Percentiles rank a stretch among this genome's conserved stretches.
These are phyloP conservation scores for Falco cherrug DNA, from an alignment of 2,797 vertebrate genomes.

Conservation along the genomic window DNA sequence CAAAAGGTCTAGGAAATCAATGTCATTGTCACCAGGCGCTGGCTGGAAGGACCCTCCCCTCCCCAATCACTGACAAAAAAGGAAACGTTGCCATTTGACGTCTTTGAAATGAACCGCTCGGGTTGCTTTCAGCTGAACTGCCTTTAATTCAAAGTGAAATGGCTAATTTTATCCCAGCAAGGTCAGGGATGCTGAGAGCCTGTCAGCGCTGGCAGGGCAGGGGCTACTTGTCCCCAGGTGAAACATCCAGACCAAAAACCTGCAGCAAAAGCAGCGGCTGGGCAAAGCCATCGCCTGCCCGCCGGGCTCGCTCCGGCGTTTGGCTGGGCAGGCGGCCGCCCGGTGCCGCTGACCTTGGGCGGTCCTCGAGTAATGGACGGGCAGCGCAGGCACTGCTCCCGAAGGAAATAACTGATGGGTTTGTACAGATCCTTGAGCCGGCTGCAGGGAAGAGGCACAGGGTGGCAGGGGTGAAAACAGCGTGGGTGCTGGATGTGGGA, in stretches of 20 bases:
- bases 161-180: slow-evolving; percentile 45
- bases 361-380: fast-evolving
- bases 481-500: neutral
- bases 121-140: neutral
- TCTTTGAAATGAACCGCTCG: neutral
- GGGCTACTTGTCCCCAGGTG: neutral
- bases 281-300: neutral
- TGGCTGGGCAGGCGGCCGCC: fast-evolving
- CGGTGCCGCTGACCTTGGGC: neutral
- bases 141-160: neutral
- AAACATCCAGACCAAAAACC: neutral
- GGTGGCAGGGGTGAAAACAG: neutral
- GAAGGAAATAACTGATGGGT: fast-evolving
- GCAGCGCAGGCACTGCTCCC: neutral
- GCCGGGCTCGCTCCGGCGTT: fast-evolving
- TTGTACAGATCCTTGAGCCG: neutral
- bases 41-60: slow-evolving; percentile 36
- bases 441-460: neutral
- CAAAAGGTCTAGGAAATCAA: slow-evolving; percentile 51
- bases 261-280: fast-evolving
- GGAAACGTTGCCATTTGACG: slow-evolving; percentile 9
- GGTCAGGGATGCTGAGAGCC: slow-evolving; percentile 11
- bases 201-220: fast-evolving
- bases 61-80: neutral
- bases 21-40: slow-evolving; percentile 46